Conservation (phyloP, 2,797 vertebrate species). For the Xyrichtys novacula region DNA sequence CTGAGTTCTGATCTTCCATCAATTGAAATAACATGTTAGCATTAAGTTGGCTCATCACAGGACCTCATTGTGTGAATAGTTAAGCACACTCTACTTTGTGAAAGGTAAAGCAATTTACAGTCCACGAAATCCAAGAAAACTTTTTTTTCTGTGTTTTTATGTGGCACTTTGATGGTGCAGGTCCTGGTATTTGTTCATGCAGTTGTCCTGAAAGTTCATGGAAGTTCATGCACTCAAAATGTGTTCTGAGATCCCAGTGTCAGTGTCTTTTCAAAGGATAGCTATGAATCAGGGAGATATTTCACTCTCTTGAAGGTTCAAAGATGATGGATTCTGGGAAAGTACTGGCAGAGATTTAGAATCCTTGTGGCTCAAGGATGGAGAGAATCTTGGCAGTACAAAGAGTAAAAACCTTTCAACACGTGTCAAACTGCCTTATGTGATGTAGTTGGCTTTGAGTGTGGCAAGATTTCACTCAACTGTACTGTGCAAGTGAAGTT, state of each 20-base stretch:
- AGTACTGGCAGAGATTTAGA: not conserved
- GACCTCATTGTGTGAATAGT: not conserved
- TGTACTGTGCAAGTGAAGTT: not conserved
- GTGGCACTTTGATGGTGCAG: not conserved
- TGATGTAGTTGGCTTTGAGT: not conserved
- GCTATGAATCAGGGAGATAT: not conserved
- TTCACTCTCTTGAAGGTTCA: not conserved
- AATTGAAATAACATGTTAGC: not conserved
- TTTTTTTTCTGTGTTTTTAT: no score
- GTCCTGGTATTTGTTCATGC: not conserved
- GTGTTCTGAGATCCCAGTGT: not conserved
- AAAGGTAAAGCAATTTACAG: no score
- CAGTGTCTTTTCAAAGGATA: not conserved
- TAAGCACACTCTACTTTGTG: not conserved
- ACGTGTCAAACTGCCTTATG: not conserved
- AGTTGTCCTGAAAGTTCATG: not conserved
- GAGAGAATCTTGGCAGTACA: not conserved
- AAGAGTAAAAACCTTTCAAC: not conserved
- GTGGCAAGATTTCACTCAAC: not conserved
- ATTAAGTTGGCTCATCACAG: not conserved
- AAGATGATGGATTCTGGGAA: not conserved
- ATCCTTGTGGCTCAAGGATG: conserved; percentile 5
- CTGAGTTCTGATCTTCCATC: not conserved
- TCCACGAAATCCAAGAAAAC: no score
- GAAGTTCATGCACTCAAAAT: not conserved